Base-by-base conservation (phyloP, 2,113 vertebrate species). In the Ardeotis arabs region DNA sequence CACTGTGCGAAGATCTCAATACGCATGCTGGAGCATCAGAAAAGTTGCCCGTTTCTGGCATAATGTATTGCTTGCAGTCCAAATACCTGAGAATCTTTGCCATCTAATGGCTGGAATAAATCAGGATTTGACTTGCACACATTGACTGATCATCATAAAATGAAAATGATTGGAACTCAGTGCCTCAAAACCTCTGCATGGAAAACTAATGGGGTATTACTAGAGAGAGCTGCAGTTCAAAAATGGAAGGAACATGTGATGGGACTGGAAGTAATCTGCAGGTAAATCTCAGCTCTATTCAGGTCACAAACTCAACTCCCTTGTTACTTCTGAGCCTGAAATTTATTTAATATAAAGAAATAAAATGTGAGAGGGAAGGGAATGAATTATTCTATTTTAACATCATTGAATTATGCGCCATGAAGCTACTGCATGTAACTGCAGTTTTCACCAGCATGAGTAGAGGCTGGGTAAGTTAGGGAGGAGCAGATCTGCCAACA, bases 341-440 rank as follows among this genome's bases (percentile, higher is more conserved):
- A 95, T 89, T 75, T 89, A 95, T 91, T 95, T 91, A 93, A 93
- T 53, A 94, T 53, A 84, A 89, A 78, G 69, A 96, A 95, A 95
- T 88, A 91, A 90, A 95, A 89, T 63, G 35, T 76, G 74, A 85
- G 83, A 74, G 18, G 67, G 37, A 92, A 89, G 19, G 20, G 93
- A 96, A 91, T 70, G 67, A 74, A 55, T 68, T 76, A 91, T 88
- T 68, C 41, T 39, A 75, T 90, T 39, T 94, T 73, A 95, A 93
- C n/a, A 87, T 91, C 81, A 78, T 21, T 84, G 53, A 67, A 86
- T 95, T 64, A 86, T 59, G 44, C 59, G 41, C 47, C 62, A 84
- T 63, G 85, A 93, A 59, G 81, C 73, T 95, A 55, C 53, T 44
- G 69, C 37, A 59, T 44, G 41, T 44, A 44, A 44, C 84, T 73